A percentile compares a stretch with the other conserved stretches of the same genome.
Evolutionary conservation across 2,888 invertebrate genomes (phyloP).

Genomic region (Ariolimax columbianus): DNA sequence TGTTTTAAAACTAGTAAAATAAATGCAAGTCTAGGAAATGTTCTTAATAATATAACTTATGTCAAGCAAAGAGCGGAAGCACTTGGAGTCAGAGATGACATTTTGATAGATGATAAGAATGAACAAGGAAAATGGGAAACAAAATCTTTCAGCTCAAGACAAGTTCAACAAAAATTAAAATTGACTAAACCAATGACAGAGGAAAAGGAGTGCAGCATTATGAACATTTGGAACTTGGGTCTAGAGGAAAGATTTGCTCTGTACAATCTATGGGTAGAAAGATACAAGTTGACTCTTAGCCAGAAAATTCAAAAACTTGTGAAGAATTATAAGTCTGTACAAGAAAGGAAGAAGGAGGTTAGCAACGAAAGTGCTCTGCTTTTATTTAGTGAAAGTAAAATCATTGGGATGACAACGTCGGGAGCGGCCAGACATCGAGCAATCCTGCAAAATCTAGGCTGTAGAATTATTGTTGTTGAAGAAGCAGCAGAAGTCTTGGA

Average conservation of each 20-base stretch:
- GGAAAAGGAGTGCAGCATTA: slow-evolving; percentile 56
- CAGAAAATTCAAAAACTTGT: slow-evolving; percentile 54
- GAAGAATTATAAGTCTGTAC: slow-evolving; percentile 55
- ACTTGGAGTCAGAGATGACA: background rate
- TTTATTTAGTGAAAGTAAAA: slow-evolving; percentile 62
- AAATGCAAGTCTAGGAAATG: background rate
- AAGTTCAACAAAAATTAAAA: slow-evolving; percentile 12
- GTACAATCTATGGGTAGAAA: slow-evolving; percentile 71
- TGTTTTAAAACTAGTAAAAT: slow-evolving; percentile 31
- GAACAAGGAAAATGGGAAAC: background rate
- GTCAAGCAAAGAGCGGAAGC: slow-evolving; percentile 12
- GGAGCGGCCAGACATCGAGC: slow-evolving; percentile 73
- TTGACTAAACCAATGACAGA: slow-evolving; percentile 57
- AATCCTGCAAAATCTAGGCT: slow-evolving; percentile 70
- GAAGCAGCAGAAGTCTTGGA: slow-evolving; percentile 89
- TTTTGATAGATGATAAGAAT: background rate
- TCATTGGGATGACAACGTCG: slow-evolving; percentile 77
- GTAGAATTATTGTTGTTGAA: slow-evolving; percentile 84
- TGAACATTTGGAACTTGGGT: slow-evolving; percentile 62
- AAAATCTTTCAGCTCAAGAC: background rate
- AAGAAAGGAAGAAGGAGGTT: slow-evolving; percentile 59
- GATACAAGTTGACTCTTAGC: slow-evolving; percentile 56
- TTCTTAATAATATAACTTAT: slow-evolving; percentile 5
- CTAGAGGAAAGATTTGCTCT: slow-evolving; percentile 42
- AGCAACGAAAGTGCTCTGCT: slow-evolving; percentile 60